Conservation (phyloP, 2,888 invertebrate species). For the Acronicta alni region DNA sequence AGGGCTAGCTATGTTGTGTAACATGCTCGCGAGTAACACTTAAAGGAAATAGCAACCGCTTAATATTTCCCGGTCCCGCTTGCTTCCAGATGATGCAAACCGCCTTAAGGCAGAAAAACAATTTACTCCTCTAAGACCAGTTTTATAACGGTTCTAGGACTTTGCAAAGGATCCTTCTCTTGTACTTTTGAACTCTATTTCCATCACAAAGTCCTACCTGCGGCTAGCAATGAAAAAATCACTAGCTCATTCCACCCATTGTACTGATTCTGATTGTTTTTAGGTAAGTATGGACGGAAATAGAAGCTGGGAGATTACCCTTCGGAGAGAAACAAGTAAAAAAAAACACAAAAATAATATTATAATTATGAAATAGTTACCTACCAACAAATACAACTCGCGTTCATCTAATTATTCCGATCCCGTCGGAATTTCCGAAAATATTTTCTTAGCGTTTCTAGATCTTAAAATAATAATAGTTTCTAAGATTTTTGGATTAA, state of each 20-base stretch:
- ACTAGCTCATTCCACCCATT: slow-evolving; percentile 59
- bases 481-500: too few relatives aligned
- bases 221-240: slow-evolving; percentile 64
- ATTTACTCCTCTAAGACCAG: slow-evolving; percentile 81
- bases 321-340: background rate
- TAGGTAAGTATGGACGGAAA: slow-evolving; percentile 34
- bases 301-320: slow-evolving; percentile 16
- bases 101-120: slow-evolving; percentile 85
- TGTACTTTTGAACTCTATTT: slow-evolving; percentile 77
- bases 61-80: slow-evolving; percentile 60
- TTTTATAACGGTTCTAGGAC: slow-evolving; percentile 70
- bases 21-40: slow-evolving; percentile 45
- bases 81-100: slow-evolving; percentile 66
- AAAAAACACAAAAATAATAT: too few relatives aligned
- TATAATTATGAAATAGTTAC: too few relatives aligned
- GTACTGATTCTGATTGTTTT: slow-evolving; percentile 62
- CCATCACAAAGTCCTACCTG: slow-evolving; percentile 79
- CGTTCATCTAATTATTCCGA: too few relatives aligned
- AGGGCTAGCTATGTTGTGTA: slow-evolving; percentile 17
- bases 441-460: too few relatives aligned
- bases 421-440: too few relatives aligned
- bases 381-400: too few relatives aligned
- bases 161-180: slow-evolving; percentile 69
- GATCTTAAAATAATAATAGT: too few relatives aligned
- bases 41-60: slow-evolving; percentile 54